Evolutionary conservation across 2,888 invertebrate species (phyloP).

Genomic region (Dioctria rufipes): DNA sequence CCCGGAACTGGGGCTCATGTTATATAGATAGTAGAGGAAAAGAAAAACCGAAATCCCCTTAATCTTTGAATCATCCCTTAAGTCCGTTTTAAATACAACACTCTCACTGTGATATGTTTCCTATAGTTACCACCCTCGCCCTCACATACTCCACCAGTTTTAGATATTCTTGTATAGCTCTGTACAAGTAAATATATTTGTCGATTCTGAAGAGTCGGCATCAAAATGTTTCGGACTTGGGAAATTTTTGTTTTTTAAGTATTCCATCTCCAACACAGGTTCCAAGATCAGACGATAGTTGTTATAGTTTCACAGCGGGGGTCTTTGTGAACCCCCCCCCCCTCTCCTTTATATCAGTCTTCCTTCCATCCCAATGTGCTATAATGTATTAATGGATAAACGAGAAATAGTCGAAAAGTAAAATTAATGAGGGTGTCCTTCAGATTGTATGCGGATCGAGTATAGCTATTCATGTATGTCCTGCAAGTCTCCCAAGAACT

Average conservation of each 20-base stretch:
- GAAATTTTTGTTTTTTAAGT: conserved; percentile 16
- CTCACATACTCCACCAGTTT: background rate
- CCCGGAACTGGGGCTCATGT: no score
- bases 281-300: conserved; percentile 24
- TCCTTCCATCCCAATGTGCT: background rate
- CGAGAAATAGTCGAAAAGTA: conserved; percentile 48
- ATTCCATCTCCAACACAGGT: background rate
- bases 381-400: conserved; percentile 31
- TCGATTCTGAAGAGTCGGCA: conserved; percentile 8
- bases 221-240: conserved; percentile 24
- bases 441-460: background rate
- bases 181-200: conserved; percentile 13
- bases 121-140: background rate
- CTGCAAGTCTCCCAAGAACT: conserved; percentile 15
- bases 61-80: conserved; percentile 57
- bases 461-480: background rate
- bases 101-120: background rate
- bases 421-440: conserved; percentile 47
- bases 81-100: conserved; percentile 50
- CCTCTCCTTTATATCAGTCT: no score
- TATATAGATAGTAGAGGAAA: conserved; percentile 5
- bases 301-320: background rate
- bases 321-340: no score
- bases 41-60: conserved; percentile 57
- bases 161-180: background rate